Evolutionary conservation across 1,140 invertebrate species (phyloP).

Genomic region (Zaprionus africanus): DNA sequence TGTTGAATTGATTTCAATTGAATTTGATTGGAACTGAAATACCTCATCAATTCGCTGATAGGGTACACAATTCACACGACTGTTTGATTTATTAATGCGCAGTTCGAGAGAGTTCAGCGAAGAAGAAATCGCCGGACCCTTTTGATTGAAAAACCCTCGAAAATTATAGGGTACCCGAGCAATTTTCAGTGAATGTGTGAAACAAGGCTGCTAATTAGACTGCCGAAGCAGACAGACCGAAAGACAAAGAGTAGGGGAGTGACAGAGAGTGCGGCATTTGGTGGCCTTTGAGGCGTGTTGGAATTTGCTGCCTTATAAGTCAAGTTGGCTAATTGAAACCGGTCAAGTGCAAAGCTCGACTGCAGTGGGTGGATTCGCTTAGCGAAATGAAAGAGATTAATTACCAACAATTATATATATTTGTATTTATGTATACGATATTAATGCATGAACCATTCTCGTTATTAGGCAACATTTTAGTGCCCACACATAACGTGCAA

Average conservation of each 20-base stretch:
- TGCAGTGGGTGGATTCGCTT: conserved; percentile 52
- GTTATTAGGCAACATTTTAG: conserved; percentile 80
- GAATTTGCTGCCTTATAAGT: conserved; percentile 62
- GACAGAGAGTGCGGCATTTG: conserved; percentile 1
- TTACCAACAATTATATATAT: not conserved
- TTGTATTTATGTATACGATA: conserved; percentile 25
- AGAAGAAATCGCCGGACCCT: conserved; percentile 59
- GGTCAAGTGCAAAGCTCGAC: conserved; percentile 51
- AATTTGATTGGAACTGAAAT: conserved; percentile 14
- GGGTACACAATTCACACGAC: conserved; percentile 70
- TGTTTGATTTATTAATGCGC: conserved; percentile 80
- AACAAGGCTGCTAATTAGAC: conserved; percentile 74
- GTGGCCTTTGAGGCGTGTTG: conserved; percentile 50
- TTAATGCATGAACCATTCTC: conserved; percentile 70
- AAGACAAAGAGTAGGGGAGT: not conserved
- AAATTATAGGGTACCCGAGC: conserved; percentile 70
- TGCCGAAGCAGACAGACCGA: conserved; percentile 4
- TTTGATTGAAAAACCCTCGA: conserved; percentile 71
- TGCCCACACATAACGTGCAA: conserved; percentile 82
- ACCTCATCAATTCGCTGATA: conserved; percentile 40
- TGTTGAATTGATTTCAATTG: not conserved
- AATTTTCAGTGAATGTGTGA: conserved; percentile 76
- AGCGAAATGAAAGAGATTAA: conserved; percentile 21
- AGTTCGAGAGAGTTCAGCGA: conserved; percentile 25
- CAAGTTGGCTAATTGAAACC: conserved; percentile 65